A percentile compares a stretch with the other conserved stretches of the same genome.
phyloP scores from a whole-genome alignment of 2,888 invertebrate species.

The Himalopsyche tibetana region DNA sequence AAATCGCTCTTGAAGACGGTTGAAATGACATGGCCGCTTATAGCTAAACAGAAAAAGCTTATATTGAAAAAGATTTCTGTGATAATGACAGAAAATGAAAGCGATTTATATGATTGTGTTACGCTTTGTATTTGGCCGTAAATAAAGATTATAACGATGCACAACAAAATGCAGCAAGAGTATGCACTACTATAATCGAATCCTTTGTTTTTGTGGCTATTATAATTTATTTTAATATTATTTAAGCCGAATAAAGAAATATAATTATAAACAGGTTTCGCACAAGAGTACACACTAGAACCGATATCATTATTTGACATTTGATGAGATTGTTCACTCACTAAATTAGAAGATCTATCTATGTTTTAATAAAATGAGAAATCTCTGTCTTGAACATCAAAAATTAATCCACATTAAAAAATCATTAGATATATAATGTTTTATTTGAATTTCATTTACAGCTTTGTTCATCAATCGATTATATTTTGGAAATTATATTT shows the following conservation, averaged over 20 bases:
- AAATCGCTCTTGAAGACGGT: neutral
- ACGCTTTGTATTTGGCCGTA: neutral
- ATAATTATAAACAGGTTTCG: neutral
- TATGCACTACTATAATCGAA: neutral
- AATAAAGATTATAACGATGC: neutral
- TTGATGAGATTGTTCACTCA: neutral
- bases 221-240: neutral
- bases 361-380: neutral
- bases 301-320: neutral
- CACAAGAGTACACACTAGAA: neutral
- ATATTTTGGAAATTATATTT: too few relatives aligned
- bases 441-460: too few relatives aligned
- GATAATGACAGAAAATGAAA: neutral
- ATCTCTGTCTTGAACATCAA: neutral
- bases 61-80: neutral
- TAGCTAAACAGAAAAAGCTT: neutral
- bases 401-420: too few relatives aligned
- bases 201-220: neutral
- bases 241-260: neutral
- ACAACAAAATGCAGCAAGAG: neutral
- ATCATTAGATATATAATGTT: too few relatives aligned
- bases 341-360: neutral
- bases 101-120: neutral
- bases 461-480: too few relatives aligned
- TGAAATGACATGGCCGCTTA: neutral